Base-by-base conservation (phyloP, 2,888 invertebrate species). In the Leptinotarsa peninsularis region DNA sequence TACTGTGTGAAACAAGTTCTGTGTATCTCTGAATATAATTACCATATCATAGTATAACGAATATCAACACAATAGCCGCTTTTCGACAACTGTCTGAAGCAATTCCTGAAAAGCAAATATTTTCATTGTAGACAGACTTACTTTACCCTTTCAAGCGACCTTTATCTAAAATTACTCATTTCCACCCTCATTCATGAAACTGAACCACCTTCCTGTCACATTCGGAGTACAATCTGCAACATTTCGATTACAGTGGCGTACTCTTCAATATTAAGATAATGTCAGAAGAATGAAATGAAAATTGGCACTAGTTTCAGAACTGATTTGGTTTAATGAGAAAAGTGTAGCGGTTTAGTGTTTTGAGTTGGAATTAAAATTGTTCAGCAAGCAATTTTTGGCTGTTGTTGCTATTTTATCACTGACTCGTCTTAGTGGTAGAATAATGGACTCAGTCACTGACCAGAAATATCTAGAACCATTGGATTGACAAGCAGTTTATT, bases 151-250 rank as follows among this genome's bases (percentile, higher is more conserved):
- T 63, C 33, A n/a, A 63, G 13, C 23, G 56, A n/a, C 73, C 73
- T 66, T 76, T 76, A 76, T 73, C 76, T 76, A 70, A 76, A 76
- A 76, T 76, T 73, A 73, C 73, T 70, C 76, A 76, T 76, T 76
- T 74, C 70, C 74, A 74, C 66, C 70, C 74, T 66, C 69, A 69
- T 74, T 69, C 74, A 67, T 67, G 43, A 33, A 71, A 72, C 56
- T 67, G 56, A 49, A 49, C 67, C 49, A 23, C 63, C 54, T 21
- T 18, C 52, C 43, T 10, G 5, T 27, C 63, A 43, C n/a, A 58
- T 13, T 58, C 14, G 58, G 10, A 18, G 23, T 33, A 63, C 43
- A 63, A 63, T 63, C 3, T 43, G 63, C 63, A 63, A 17, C 17
- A 43, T 43, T 63, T 63, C 27, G 33, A 33, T 27, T 63, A 33